These are phyloP conservation scores for Cosmopolites sordidus DNA, from an alignment of 2,888 invertebrate genomes.

Conservation along the genomic window DNA sequence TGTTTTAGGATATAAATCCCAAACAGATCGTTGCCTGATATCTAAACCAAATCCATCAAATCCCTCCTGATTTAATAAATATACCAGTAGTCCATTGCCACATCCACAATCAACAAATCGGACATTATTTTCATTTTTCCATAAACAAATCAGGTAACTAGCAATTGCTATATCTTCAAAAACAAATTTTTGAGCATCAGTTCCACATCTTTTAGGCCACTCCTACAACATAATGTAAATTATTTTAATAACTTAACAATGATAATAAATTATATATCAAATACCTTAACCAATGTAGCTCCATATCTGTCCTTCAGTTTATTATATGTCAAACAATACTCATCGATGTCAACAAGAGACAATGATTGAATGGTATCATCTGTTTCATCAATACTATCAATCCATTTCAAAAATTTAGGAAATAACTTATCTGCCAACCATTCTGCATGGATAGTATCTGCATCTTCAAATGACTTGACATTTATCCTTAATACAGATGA, in stretches of 20 bases:
- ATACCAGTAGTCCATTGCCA: slow-evolving; percentile 92
- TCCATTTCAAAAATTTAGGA: slow-evolving; percentile 62
- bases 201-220: slow-evolving; percentile 89
- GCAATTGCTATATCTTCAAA: slow-evolving; percentile 96
- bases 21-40: slow-evolving; percentile 79
- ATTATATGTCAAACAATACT: slow-evolving; percentile 69
- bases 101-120: slow-evolving; percentile 92
- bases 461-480: slow-evolving; percentile 46
- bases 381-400: slow-evolving; percentile 46
- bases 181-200: slow-evolving; percentile 91
- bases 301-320: slow-evolving; percentile 76
- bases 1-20: slow-evolving; percentile 70
- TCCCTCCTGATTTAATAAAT: slow-evolving; percentile 82
- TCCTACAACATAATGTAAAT: no score
- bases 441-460: slow-evolving; percentile 42
- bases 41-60: slow-evolving; percentile 78
- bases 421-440: slow-evolving; percentile 59
- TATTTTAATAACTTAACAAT: no score
- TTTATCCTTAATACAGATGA: slow-evolving; percentile 44
- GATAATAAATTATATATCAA: no score
- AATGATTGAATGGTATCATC: slow-evolving; percentile 52
- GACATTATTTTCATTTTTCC: slow-evolving; percentile 53
- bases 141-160: slow-evolving; percentile 75
- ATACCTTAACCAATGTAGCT: slow-evolving; percentile 64
- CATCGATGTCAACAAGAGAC: slow-evolving; percentile 60